Evolutionary conservation across 2,797 vertebrate species (phyloP).

Genomic region (Spinibarbus caldwelli): DNA sequence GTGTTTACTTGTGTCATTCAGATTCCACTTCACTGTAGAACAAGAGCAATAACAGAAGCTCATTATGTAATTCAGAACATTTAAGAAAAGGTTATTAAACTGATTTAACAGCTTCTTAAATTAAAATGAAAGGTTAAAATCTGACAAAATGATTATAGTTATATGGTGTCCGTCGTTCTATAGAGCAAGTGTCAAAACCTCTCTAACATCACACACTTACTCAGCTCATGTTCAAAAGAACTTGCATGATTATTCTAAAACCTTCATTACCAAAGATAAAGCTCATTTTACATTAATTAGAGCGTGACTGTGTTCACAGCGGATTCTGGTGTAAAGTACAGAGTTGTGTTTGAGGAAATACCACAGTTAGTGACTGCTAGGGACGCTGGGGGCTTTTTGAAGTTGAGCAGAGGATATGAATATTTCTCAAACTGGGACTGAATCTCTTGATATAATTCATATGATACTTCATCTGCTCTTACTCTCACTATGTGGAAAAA

Average conservation of each 20-base stretch:
- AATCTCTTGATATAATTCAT: background rate
- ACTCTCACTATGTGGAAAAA: background rate
- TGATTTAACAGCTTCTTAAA: background rate
- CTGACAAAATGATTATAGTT: background rate
- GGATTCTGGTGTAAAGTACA: background rate
- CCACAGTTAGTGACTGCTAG: background rate
- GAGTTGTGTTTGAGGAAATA: constrained; percentile 6
- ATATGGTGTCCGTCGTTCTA: background rate
- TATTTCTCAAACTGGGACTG: background rate
- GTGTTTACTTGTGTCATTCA: constrained; percentile 89
- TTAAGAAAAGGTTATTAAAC: background rate
- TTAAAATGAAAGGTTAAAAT: background rate
- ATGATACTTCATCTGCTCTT: background rate
- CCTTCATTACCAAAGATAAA: background rate
- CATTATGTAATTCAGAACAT: background rate
- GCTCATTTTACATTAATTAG: background rate
- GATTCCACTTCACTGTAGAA: constrained; percentile 90
- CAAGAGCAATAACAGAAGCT: constrained; percentile 38
- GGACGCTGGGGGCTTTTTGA: background rate
- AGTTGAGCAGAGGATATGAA: background rate
- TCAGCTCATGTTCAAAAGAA: background rate
- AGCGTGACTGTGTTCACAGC: no score
- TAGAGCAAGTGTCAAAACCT: background rate
- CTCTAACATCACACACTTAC: background rate
- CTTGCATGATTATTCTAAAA: background rate